phyloP scores from a whole-genome alignment of 2,888 invertebrate species.

The Villa cingulata region DNA sequence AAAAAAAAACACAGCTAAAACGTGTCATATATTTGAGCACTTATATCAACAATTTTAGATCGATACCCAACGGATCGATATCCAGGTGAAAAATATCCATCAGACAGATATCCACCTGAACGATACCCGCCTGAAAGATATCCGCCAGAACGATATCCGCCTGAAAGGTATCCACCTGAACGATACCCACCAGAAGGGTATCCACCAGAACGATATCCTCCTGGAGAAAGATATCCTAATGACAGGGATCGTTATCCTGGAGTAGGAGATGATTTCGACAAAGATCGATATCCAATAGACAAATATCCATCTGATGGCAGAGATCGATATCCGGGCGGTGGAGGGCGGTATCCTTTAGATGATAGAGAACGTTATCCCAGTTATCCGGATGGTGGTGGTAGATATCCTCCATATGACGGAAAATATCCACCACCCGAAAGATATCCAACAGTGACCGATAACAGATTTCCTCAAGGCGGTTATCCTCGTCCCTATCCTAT shows the following conservation, averaged over 20 bases:
- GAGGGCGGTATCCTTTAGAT: slow-evolving; percentile 42
- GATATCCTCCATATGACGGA: slow-evolving; percentile 4
- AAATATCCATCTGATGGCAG: slow-evolving; percentile 21
- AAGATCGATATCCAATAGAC: slow-evolving; percentile 37
- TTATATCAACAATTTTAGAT: slow-evolving; percentile 16
- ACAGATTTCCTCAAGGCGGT: slow-evolving; percentile 8
- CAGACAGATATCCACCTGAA: slow-evolving; percentile 33
- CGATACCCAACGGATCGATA: slow-evolving; percentile 27
- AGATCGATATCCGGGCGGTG: slow-evolving; percentile 37
- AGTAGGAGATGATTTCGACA: slow-evolving; percentile 38
- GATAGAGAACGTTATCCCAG: slow-evolving; percentile 25
- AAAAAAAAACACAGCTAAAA: slow-evolving; percentile 10
- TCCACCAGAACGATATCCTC: slow-evolving; percentile 21
- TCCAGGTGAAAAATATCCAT: slow-evolving; percentile 27
- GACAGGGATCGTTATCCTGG: slow-evolving; percentile 39
- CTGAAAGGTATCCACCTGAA: slow-evolving; percentile 31
- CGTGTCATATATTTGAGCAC: slow-evolving; percentile 11
- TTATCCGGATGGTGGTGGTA: slow-evolving; percentile 12
- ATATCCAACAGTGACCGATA: slow-evolving; percentile 8
- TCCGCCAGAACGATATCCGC: slow-evolving; percentile 27
- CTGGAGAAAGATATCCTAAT: slow-evolving; percentile 17
- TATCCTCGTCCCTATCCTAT: background rate
- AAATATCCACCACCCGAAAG: slow-evolving; percentile 6
- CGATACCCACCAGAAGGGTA: slow-evolving; percentile 31
- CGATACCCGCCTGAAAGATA: slow-evolving; percentile 24